Evolutionary conservation across 2,888 invertebrate genomes (phyloP).

Genomic region (Tenthredo livida): DNA sequence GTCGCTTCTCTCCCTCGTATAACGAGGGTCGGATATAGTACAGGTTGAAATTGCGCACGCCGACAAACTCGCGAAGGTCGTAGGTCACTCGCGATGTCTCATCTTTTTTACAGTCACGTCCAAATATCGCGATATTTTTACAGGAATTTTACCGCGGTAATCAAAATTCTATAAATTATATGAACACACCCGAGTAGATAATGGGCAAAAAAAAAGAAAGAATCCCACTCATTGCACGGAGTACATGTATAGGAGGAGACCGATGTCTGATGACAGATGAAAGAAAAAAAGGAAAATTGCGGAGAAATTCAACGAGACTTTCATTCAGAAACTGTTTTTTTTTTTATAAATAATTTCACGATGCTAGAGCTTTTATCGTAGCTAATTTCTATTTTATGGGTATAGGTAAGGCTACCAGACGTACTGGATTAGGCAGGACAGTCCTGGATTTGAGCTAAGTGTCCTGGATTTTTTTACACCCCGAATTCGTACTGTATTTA

Average conservation of each 20-base stretch:
- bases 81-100: constrained; percentile 33
- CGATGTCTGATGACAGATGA: no score
- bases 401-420: no score
- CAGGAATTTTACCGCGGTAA: no score
- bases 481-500: no score
- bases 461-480: no score
- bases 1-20: constrained; percentile 2
- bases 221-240: no score
- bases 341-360: not conserved
- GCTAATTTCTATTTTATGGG: not conserved
- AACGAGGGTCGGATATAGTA: constrained; percentile 27
- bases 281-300: not conserved
- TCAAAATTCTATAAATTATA: not conserved
- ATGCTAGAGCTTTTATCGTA: not conserved
- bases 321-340: not conserved
- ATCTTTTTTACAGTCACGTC: constrained; percentile 9
- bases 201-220: no score
- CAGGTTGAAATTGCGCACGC: constrained; percentile 25
- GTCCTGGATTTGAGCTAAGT: no score
- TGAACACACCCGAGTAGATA: not conserved
- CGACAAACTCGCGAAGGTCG: constrained; percentile 17
- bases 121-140: not conserved
- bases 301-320: not conserved
- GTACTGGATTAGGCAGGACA: no score
- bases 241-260: no score